Evolutionary conservation across 2,113 vertebrate genomes (phyloP).

Genomic region (Sapajus apella): DNA sequence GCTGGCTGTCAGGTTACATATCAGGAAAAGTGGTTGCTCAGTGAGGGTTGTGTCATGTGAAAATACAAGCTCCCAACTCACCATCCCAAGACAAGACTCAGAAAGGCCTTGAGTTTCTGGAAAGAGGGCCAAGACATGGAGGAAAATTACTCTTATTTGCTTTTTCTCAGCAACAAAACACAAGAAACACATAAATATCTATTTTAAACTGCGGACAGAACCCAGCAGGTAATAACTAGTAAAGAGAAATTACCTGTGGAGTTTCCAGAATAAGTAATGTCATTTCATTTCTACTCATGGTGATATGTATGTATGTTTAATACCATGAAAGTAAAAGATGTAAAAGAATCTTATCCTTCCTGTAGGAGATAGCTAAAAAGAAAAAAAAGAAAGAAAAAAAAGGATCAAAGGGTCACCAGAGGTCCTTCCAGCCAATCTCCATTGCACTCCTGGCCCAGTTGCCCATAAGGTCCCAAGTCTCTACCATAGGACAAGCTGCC

Average conservation of each 20-base stretch:
- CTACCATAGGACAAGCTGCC: not conserved
- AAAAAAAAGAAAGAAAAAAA: not conserved
- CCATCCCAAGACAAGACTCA: not conserved
- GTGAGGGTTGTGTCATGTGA: not conserved
- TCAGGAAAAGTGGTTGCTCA: not conserved
- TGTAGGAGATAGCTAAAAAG: too few relatives aligned
- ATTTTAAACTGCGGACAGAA: not conserved
- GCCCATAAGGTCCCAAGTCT: not conserved
- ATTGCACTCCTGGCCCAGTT: not conserved
- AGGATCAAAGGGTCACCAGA: not conserved
- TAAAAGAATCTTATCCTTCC: too few relatives aligned
- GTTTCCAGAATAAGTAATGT: not conserved
- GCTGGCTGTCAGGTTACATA: not conserved
- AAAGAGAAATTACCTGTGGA: not conserved
- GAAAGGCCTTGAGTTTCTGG: constrained; percentile 7
- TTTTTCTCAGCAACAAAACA: constrained; percentile 7
- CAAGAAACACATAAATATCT: not conserved
- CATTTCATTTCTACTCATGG: not conserved
- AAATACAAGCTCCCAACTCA: not conserved
- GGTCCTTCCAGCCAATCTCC: not conserved
- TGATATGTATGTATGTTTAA: not conserved
- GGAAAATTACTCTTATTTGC: not conserved
- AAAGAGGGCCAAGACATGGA: not conserved
- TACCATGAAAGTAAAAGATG: not conserved
- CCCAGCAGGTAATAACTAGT: not conserved